Conservation (phyloP, 2,113 vertebrate genomes). For the Clarias batrachus region DNA sequence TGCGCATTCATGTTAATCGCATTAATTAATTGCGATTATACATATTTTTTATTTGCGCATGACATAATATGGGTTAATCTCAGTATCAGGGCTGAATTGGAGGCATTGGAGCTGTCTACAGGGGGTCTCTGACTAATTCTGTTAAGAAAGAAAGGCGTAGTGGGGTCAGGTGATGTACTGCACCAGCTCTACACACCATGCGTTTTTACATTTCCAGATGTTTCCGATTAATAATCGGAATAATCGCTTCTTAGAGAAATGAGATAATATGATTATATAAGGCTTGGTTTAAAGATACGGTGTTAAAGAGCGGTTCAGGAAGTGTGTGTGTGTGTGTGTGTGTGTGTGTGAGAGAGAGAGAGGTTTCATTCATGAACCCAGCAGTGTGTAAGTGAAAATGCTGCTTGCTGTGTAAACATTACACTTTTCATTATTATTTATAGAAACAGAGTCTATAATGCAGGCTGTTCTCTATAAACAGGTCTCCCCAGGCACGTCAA, state of each 20-base stretch:
- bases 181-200: neutral
- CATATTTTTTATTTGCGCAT: neutral
- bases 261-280: neutral
- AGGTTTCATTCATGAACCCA: slow-evolving; percentile 20
- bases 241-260: neutral
- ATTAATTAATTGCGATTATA: neutral
- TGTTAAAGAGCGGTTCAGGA: neutral
- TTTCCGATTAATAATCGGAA: neutral
- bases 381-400: neutral
- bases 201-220: neutral
- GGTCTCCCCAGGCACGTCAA: neutral
- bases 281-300: neutral
- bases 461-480: neutral
- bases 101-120: neutral
- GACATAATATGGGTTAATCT: neutral
- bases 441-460: neutral
- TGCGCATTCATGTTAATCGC: neutral
- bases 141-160: slow-evolving; percentile 35
- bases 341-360: too few relatives aligned
- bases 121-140: slow-evolving; percentile 54
- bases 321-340: neutral
- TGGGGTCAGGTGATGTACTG: neutral
- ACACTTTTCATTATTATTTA: neutral
- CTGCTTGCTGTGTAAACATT: neutral
- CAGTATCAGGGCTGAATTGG: neutral